Evolutionary conservation across 1,140 invertebrate species (phyloP).

Genomic region (Drosophila funebris): DNA sequence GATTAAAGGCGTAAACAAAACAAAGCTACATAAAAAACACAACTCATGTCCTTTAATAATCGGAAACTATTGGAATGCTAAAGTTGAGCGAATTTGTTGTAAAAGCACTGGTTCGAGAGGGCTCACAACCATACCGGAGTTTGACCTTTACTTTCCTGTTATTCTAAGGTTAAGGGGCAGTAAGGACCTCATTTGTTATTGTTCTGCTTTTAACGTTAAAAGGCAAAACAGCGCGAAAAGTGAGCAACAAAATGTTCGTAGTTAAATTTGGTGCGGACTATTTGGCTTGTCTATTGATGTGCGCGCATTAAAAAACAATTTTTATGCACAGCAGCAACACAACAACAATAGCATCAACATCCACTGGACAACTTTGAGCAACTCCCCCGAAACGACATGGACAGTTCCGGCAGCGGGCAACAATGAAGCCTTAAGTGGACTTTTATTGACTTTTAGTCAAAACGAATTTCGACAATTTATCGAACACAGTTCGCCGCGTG

Average conservation of each 20-base stretch:
- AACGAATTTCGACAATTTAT: slow-evolving; percentile 80
- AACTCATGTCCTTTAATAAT: background rate
- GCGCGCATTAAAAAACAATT: slow-evolving; percentile 80
- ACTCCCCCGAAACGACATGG: slow-evolving; percentile 1
- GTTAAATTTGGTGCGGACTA: slow-evolving; percentile 77
- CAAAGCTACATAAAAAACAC: background rate
- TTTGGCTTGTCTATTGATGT: slow-evolving; percentile 80
- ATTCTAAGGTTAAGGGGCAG: background rate
- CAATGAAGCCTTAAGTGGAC: slow-evolving; percentile 80
- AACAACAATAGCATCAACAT: slow-evolving; percentile 12
- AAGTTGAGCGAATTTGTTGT: slow-evolving; percentile 11
- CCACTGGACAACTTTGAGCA: slow-evolving; percentile 22
- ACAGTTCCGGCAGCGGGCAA: slow-evolving; percentile 48
- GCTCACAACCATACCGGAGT: slow-evolving; percentile 1
- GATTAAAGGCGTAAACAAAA: background rate
- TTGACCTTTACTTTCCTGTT: background rate
- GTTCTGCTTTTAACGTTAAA: slow-evolving; percentile 29
- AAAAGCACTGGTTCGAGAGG: background rate
- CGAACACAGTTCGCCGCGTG: slow-evolving; percentile 67
- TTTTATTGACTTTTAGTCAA: slow-evolving; percentile 81
- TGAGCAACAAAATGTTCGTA: slow-evolving; percentile 63
- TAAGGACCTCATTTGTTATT: slow-evolving; percentile 8
- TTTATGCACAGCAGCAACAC: slow-evolving; percentile 60
- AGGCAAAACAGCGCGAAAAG: slow-evolving; percentile 48
- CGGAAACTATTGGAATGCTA: slow-evolving; percentile 38